Percentiles rank a stretch among this genome's conserved stretches.
Conservation (phyloP, 2,797 vertebrate species). For the Gymnothorax reevesii region DNA sequence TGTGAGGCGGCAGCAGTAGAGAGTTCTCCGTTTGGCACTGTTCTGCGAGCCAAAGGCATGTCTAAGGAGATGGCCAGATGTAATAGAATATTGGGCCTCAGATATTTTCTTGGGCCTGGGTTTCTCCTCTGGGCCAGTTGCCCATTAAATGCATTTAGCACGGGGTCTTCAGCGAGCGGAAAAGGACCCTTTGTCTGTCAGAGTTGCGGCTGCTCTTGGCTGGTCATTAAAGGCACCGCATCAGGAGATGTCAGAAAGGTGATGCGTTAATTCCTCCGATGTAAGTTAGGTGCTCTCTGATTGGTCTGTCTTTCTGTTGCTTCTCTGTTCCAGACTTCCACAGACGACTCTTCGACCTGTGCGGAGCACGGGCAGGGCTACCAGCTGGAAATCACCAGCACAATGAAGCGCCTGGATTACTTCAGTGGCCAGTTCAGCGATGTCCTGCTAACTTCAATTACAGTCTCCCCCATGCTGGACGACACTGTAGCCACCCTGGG, state of each 20-base stretch:
- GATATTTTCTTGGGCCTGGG: conserved; percentile 51
- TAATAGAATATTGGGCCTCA: conserved; percentile 66
- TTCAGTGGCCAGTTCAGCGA: conserved; percentile 85
- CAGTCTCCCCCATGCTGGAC: conserved; percentile 77
- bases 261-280: not conserved
- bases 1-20: conserved; percentile 36
- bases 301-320: conserved; percentile 32
- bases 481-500: conserved; percentile 89
- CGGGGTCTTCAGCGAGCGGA: conserved; percentile 30
- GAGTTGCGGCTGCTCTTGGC: conserved; percentile 7
- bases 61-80: conserved; percentile 51
- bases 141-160: conserved; percentile 43
- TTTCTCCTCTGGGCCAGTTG: conserved; percentile 42
- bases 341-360: conserved; percentile 81
- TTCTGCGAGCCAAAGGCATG: not conserved
- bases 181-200: conserved; percentile 35
- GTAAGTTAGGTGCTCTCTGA: not conserved
- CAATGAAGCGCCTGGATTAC: conserved; percentile 87
- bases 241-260: not conserved
- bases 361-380: conserved; percentile 85
- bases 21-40: conserved; percentile 63
- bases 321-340: conserved; percentile 79
- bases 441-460: conserved; percentile 88
- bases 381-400: conserved; percentile 86
- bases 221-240: conserved; percentile 3